Base-by-base conservation (phyloP, 2,113 vertebrate species). In the Neolamprologus falcicula region DNA sequence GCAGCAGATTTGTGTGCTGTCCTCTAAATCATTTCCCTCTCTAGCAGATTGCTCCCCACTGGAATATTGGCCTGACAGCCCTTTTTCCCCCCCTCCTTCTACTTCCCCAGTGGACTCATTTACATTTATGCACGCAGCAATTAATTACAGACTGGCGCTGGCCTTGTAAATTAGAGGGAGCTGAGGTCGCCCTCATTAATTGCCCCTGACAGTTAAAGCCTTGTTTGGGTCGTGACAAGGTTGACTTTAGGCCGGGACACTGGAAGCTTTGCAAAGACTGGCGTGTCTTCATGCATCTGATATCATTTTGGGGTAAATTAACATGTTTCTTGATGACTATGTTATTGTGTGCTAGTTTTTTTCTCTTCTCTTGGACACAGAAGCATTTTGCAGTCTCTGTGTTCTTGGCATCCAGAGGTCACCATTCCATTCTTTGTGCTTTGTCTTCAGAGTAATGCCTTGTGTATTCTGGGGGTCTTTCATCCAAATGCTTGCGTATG, bases 21-120 rank as follows among this genome's bases (percentile, higher is more conserved):
- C 88, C 82, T 92, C 86, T 96, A 95, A 96, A 96, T 96, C 92
- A 96, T 95, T 95, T 94, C 89, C 93, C 95, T 96, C 90, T 96
- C 92, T 95, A 82, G 61, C 85, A 93, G 93, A 96, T 96, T 95
- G 93, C 93, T 92, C 92, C 92, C 93, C 28, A 89, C 90, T 91
- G 92, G 93, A 95, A 87, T 93, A 93, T 94, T 92, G 93, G 92
- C 90, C 86, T 83, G 93, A 92, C 92, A 89, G 92, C 42, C 91
- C 28, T 83, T 88, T 82, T 5, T 2, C 19, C 78, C 40, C 66
- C 88, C 28, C 82, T 85, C 82, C 12, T 83, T 86, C 87, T 76
- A 37, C 89, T 83, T 73, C 88, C 92, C 91, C 90, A 85, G 80
- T 19, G 90, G 93, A 95, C 88, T 93, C 91, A 94, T 96, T 94